Evolutionary conservation across 2,888 invertebrate genomes (phyloP), one percentile per base, ranked within the genome.

Genomic region (Acholoe squamosa): DNA sequence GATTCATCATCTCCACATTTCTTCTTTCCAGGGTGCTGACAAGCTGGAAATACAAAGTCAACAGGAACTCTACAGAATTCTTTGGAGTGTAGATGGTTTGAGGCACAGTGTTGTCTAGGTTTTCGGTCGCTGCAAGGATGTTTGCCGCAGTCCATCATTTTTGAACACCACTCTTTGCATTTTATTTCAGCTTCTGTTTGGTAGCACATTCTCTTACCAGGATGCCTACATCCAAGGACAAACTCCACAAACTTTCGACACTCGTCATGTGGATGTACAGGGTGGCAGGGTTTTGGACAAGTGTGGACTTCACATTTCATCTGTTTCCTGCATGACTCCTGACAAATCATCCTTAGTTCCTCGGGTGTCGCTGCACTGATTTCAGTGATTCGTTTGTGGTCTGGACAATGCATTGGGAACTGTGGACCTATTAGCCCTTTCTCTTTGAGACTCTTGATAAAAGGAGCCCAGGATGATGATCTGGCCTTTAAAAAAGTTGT

Each of bases 91-190:
- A 5, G 19, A 80, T 92, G 92, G 33, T 19, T 34, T 80, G 91
- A 89, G 22, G 91, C 90, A 34, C 91, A 91, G 0, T 16, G 12
- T 22, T 84, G 84, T 28, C 5, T n/a, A n/a, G n/a, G n/a, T n/a
- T n/a, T n/a, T n/a, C n/a, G n/a, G n/a, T n/a, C n/a, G n/a, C n/a
- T 25, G 54, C 92, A 92, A 10, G 0, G 25, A 88, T 92, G 92
- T 3, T 31, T 80, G 33, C 61, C 84, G 51, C 92, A 92, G 33
- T n/a, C n/a, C 91, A 91, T 91, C 19, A 31, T 10, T 16, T 61
- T 16, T 34, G 0, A 19, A 61, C 92, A 92, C 33, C n/a, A 16
- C 56, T 43, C 43, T n/a, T 86, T 89, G 67, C 92, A 92, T 22
- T 31, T 16, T 1, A 25, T 33, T 52, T 19, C 19, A 19, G 7